These are phyloP conservation scores for Ptilonorhynchus violaceus DNA, from an alignment of 2,113 vertebrate species.

Conservation along the genomic window DNA sequence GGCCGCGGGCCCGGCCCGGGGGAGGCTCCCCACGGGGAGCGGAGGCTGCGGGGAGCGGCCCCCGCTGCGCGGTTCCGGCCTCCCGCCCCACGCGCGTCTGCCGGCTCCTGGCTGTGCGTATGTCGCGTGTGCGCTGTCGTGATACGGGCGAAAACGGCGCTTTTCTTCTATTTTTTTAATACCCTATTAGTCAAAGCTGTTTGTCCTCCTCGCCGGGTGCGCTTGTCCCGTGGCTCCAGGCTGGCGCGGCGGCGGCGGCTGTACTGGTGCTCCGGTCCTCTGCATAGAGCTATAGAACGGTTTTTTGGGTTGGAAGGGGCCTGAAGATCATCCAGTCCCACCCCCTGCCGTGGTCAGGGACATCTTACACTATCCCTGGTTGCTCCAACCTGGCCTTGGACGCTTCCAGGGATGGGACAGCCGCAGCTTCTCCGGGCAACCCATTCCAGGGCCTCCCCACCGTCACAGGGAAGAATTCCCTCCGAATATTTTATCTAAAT, in stretches of 20 bases:
- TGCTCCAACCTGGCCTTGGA: background rate
- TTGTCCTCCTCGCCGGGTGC: background rate
- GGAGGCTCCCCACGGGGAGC: background rate
- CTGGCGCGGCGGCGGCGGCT: background rate
- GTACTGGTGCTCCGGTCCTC: accelerated
- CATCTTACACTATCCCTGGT: background rate
- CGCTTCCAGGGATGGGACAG: background rate
- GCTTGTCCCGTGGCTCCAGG: background rate
- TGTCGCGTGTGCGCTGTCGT: background rate
- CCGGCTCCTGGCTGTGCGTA: background rate
- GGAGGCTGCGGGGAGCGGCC: background rate
- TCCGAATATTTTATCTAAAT: background rate
- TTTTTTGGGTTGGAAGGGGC: background rate
- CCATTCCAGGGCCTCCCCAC: background rate
- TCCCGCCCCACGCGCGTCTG: background rate
- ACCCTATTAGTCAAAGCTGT: accelerated
- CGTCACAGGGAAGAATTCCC: background rate
- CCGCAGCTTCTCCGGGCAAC: background rate
- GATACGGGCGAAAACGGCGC: background rate
- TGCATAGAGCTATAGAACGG: accelerated
- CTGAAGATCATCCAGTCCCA: background rate
- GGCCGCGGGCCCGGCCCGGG: background rate
- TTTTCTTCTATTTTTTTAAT: accelerated
- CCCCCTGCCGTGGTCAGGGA: accelerated
- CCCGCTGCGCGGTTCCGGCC: background rate